These are phyloP conservation scores for Tachuris rubrigastra DNA, from an alignment of 2,113 vertebrate species.

Conservation along the genomic window DNA sequence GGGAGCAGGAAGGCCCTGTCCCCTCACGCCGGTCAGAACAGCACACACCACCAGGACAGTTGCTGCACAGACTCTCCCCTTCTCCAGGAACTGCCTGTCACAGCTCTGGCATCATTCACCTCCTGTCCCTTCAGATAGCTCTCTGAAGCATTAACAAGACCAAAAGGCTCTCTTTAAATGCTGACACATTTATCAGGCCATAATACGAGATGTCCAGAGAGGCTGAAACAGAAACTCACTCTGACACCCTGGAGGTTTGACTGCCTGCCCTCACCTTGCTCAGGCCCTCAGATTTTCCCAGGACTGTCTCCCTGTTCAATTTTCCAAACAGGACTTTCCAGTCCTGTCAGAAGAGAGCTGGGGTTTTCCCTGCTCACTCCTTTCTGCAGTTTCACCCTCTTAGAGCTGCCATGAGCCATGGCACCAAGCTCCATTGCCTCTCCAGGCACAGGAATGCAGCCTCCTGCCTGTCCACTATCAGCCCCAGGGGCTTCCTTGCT, in stretches of 20 bases:
- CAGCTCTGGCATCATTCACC: background rate
- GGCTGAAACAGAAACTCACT: background rate
- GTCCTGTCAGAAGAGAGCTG: background rate
- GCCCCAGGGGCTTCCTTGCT: background rate
- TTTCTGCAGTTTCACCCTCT: background rate
- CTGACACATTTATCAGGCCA: background rate
- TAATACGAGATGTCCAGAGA: background rate
- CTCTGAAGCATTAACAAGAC: background rate
- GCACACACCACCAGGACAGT: accelerated
- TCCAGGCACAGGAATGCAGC: background rate
- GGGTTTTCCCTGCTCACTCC: conserved; percentile 6
- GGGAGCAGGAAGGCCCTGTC: background rate
- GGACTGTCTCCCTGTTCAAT: background rate
- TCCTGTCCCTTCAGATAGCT: background rate
- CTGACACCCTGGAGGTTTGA: background rate
- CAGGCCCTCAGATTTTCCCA: background rate
- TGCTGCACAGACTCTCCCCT: background rate
- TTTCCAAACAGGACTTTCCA: conserved; percentile 59
- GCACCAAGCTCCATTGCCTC: background rate
- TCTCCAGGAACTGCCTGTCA: background rate
- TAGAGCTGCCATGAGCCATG: background rate
- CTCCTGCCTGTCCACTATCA: background rate
- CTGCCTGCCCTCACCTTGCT: background rate
- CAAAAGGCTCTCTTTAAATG: background rate
- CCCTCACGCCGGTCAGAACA: accelerated